Percentiles rank a stretch among this genome's conserved stretches.
Evolutionary conservation across 1,140 invertebrate species (phyloP).

Genomic region (Ctenoplectra terminalis): DNA sequence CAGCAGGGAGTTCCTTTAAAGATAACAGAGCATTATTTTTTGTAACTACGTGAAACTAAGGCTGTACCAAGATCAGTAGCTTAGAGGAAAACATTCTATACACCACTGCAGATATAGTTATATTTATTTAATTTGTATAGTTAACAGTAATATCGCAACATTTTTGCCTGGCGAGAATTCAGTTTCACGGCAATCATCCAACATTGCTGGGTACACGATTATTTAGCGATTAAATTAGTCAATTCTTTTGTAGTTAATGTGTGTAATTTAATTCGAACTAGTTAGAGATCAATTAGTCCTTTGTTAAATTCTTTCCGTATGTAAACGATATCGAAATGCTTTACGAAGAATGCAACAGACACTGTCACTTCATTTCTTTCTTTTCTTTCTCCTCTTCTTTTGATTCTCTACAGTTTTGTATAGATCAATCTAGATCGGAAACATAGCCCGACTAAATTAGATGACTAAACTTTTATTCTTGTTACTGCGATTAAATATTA

Average conservation of each 20-base stretch:
- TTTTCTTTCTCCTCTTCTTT: not conserved
- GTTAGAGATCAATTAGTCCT: not conserved
- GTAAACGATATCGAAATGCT: not conserved
- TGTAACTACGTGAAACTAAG: slow-evolving; percentile 69
- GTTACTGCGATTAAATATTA: slow-evolving; percentile 49
- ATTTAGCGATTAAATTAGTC: slow-evolving; percentile 2
- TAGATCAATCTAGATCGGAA: slow-evolving; percentile 26
- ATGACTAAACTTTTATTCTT: slow-evolving; percentile 49
- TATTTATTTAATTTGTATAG: slow-evolving; percentile 50
- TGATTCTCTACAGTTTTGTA: slow-evolving; percentile 40
- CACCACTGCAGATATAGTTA: slow-evolving; percentile 47
- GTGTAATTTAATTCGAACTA: not conserved
- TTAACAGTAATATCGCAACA: not conserved
- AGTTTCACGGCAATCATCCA: not conserved
- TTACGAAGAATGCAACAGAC: not conserved
- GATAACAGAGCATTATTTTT: slow-evolving; percentile 73
- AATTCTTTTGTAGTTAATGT: not conserved
- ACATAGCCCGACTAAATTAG: slow-evolving; percentile 34
- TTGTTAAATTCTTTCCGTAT: not conserved
- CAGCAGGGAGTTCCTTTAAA: slow-evolving; percentile 72
- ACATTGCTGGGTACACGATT: not conserved
- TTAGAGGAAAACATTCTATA: slow-evolving; percentile 50
- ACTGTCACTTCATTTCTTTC: not conserved
- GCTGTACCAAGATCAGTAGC: slow-evolving; percentile 64
- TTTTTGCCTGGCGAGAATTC: not conserved